Conservation (phyloP, 2,888 invertebrate species). For the Matsumyia berberina region DNA sequence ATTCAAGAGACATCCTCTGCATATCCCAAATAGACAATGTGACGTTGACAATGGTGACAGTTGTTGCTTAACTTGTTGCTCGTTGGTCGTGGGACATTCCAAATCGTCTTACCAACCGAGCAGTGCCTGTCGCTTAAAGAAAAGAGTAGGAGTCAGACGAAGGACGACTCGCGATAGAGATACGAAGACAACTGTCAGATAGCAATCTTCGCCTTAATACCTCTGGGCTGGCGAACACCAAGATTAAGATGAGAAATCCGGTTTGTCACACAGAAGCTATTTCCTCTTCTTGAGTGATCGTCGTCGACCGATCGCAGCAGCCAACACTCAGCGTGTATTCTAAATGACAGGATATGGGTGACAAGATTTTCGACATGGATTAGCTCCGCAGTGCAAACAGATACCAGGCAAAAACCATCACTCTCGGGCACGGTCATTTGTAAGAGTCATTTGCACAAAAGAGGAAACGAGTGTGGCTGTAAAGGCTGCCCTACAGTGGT, state of each 20-base stretch:
- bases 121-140: conserved; percentile 26
- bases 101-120: conserved; percentile 49
- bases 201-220: conserved; percentile 53
- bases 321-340: conserved; percentile 19
- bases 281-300: conserved; percentile 56
- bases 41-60: conserved; percentile 54
- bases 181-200: conserved; percentile 70
- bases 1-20: conserved; percentile 42
- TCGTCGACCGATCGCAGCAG: conserved; percentile 23
- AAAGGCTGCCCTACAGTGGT: conserved; percentile 48
- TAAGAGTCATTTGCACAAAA: conserved; percentile 66
- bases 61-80: conserved; percentile 31
- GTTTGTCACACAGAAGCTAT: conserved; percentile 52
- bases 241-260: conserved; percentile 58
- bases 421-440: conserved; percentile 53
- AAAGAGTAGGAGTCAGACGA: conserved; percentile 45
- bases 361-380: conserved; percentile 68
- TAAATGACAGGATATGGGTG: conserved; percentile 50
- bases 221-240: conserved; percentile 46
- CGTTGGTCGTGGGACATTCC: conserved; percentile 37
- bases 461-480: conserved; percentile 24
- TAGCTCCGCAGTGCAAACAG: conserved; percentile 54
- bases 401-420: conserved; percentile 51
- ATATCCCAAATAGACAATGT: conserved; percentile 50
- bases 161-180: conserved; percentile 55